phyloP scores from a whole-genome alignment of 1,140 invertebrate species.

The Cyclargus thomasi region DNA sequence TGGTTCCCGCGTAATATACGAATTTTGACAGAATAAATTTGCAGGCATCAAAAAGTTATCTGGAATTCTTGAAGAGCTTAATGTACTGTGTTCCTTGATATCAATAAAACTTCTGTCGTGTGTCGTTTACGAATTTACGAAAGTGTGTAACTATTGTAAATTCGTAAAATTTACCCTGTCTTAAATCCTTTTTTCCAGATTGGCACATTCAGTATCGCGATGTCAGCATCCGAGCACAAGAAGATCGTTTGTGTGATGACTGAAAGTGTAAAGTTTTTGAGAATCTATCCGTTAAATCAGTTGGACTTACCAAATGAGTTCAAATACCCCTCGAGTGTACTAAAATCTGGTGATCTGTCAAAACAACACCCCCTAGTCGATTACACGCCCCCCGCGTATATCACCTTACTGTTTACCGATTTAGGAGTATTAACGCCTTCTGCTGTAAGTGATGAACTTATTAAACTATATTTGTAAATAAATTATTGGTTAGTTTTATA shows the following conservation, averaged over 20 bases:
- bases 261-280: constrained; percentile 98
- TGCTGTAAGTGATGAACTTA: constrained; percentile 97
- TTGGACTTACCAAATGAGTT: constrained; percentile 92
- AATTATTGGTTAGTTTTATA: constrained; percentile 17
- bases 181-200: constrained; percentile 80
- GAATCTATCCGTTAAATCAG: constrained; percentile 95
- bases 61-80: too few relatives aligned
- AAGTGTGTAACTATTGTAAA: too few relatives aligned
- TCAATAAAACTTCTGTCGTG: too few relatives aligned
- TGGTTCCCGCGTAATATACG: too few relatives aligned
- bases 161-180: too few relatives aligned
- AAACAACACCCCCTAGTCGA: constrained; percentile 93
- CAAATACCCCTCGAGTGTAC: constrained; percentile 84
- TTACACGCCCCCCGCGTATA: constrained; percentile 95
- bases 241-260: constrained; percentile 97
- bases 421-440: constrained; percentile 96
- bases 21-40: too few relatives aligned
- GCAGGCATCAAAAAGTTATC: too few relatives aligned
- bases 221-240: constrained; percentile 93
- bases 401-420: constrained; percentile 96
- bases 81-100: too few relatives aligned
- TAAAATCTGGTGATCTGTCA: constrained; percentile 76
- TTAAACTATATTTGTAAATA: constrained; percentile 93
- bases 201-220: constrained; percentile 92
- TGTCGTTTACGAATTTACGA: too few relatives aligned